phyloP scores from a whole-genome alignment of 2,797 vertebrate genomes.

The Forpus xanthops region DNA sequence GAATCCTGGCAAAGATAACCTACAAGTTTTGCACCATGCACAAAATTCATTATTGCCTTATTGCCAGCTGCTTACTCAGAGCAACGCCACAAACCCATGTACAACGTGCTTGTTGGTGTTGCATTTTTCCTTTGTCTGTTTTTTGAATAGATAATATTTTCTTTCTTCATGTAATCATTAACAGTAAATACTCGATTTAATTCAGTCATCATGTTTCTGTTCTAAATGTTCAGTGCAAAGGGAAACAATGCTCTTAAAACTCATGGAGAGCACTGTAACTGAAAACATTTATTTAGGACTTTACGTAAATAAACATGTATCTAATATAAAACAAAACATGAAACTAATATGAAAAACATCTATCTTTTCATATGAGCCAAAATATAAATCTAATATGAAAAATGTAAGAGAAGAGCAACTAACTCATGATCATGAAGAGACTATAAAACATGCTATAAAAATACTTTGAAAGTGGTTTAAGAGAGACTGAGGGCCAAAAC shows the following conservation, averaged over 20 bases:
- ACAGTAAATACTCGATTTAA: not conserved
- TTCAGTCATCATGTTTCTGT: not conserved
- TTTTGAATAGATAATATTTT: not conserved
- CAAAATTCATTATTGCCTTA: not conserved
- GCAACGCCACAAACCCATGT: not conserved
- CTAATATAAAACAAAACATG: not conserved
- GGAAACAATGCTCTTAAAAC: not conserved
- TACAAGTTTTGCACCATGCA: not conserved
- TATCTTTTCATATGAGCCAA: not conserved
- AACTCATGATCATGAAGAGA: not conserved
- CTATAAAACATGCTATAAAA: constrained; percentile 31
- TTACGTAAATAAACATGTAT: not conserved
- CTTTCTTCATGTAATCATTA: not conserved
- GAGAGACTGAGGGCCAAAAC: not conserved
- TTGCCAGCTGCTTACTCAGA: not conserved
- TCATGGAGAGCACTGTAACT: not conserved
- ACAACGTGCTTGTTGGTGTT: not conserved
- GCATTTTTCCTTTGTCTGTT: not conserved
- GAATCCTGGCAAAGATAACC: not conserved
- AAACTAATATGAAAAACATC: not conserved
- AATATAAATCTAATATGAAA: not conserved
- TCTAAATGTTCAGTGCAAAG: not conserved
- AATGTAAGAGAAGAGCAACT: not conserved
- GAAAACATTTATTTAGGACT: not conserved
- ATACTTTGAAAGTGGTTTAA: constrained; percentile 13